Evolutionary conservation across 2,797 vertebrate genomes (phyloP).

Genomic region (Neosalanx taihuensis): DNA sequence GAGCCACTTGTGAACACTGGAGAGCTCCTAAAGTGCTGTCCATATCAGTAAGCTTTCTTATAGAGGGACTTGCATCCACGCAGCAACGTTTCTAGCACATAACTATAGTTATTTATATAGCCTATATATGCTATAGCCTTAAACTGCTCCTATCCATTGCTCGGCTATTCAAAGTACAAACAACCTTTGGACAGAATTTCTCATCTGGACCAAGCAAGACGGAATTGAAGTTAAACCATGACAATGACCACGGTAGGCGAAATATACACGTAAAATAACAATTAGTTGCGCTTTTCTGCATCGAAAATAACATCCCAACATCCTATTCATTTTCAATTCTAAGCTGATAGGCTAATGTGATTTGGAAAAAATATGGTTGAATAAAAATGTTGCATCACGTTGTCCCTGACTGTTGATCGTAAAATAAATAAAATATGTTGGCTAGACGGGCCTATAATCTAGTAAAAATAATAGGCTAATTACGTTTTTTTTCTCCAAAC

Average conservation of each 20-base stretch:
- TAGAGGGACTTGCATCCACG: constrained; percentile 5
- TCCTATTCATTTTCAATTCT: not conserved
- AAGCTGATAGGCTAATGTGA: not conserved
- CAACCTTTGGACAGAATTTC: constrained; percentile 3
- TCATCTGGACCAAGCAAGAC: not conserved
- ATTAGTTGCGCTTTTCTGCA: not conserved
- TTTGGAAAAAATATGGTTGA: not conserved
- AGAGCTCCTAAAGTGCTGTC: constrained; percentile 1
- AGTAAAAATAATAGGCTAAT: not conserved
- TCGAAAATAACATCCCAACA: no score
- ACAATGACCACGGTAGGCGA: not conserved
- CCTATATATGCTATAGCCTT: not conserved
- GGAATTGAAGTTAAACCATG: not conserved
- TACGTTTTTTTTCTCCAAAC: not conserved
- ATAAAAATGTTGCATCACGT: not conserved
- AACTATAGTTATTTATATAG: not conserved
- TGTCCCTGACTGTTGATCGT: no score
- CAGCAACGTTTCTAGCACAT: constrained; percentile 7
- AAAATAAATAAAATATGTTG: no score
- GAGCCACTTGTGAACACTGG: not conserved
- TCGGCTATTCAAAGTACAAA: not conserved
- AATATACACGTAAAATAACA: constrained; percentile 1
- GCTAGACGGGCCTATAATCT: not conserved
- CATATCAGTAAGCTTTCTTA: not conserved
- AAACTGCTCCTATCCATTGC: not conserved